These are phyloP conservation scores for Lucifuga dentata DNA, from an alignment of 2,113 vertebrate species.

Conservation along the genomic window DNA sequence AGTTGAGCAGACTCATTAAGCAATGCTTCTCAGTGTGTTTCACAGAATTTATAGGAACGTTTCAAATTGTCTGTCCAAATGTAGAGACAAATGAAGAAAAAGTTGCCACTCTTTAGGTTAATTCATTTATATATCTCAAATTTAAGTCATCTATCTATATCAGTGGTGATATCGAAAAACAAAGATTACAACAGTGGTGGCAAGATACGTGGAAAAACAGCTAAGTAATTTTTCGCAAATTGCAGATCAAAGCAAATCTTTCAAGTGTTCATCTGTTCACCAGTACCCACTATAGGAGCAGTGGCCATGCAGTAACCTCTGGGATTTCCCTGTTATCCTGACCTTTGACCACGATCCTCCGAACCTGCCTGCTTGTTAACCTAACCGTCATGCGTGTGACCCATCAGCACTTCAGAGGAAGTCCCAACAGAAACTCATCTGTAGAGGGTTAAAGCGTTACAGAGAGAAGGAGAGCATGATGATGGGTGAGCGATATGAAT, in stretches of 20 bases:
- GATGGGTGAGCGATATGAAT: slow-evolving; percentile 16
- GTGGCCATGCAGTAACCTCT: slow-evolving; percentile 39
- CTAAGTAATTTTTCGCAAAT: too few relatives aligned
- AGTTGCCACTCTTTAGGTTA: too few relatives aligned
- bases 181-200: too few relatives aligned
- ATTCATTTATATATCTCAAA: too few relatives aligned
- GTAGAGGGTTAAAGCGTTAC: slow-evolving; percentile 75
- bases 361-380: slow-evolving; percentile 75
- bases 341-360: slow-evolving; percentile 67
- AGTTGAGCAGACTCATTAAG: too few relatives aligned
- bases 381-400: slow-evolving; percentile 72
- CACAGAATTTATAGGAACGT: too few relatives aligned
- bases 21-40: too few relatives aligned
- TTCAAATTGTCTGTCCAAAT: too few relatives aligned
- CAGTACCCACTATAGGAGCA: slow-evolving; percentile 27
- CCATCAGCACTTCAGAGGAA: slow-evolving; percentile 75
- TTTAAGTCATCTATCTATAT: too few relatives aligned
- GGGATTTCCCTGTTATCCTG: slow-evolving; percentile 73
- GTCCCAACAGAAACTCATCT: slow-evolving; percentile 69
- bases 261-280: slow-evolving; percentile 16
- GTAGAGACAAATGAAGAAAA: too few relatives aligned
- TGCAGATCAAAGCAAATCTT: slow-evolving; percentile 35
- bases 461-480: slow-evolving; percentile 3
- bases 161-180: too few relatives aligned
- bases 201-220: too few relatives aligned